Base-by-base conservation (phyloP, 1,140 invertebrate species). In the Atopsyche davidsoni region DNA sequence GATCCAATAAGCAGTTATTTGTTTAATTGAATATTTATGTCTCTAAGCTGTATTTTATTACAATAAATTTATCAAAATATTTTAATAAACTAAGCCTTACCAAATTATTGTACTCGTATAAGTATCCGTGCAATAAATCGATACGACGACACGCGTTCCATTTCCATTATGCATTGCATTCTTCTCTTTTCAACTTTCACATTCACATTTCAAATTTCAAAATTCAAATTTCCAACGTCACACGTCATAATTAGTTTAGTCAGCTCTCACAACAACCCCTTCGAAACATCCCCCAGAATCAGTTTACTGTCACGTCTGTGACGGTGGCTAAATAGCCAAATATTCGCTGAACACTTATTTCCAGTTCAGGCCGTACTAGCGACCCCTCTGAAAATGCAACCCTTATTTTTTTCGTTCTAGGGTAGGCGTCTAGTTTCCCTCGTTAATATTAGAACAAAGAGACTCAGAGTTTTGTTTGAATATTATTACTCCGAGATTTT, bases 161-260 rank as follows among this genome's bases (percentile, higher is more conserved):
- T n/a, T n/a, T n/a, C n/a, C n/a, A n/a, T n/a, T n/a, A n/a, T n/a
- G n/a, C n/a, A n/a, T n/a, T n/a, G n/a, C n/a, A n/a, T n/a, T n/a
- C n/a, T n/a, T n/a, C n/a, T n/a, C n/a, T n/a, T n/a, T n/a, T n/a
- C n/a, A n/a, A n/a, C n/a, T n/a, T n/a, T n/a, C n/a, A n/a, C n/a
- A n/a, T n/a, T n/a, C n/a, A n/a, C n/a, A n/a, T n/a, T n/a, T n/a
- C n/a, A n/a, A n/a, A n/a, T n/a, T n/a, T n/a, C n/a, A n/a, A n/a
- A n/a, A n/a, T n/a, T n/a, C n/a, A n/a, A n/a, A 39, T 16, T 39
- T 39, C 17, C n/a, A 17, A 18, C 36, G 36, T 39, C 36, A 39
- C 36, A 19, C 10, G 34, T 49, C 46, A 40, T 49, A 49, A 49
- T 49, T 49, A 49, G 46, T 49, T 49, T 49, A 40, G 46, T 49